Evolutionary conservation across 1,140 invertebrate genomes (phyloP).

Genomic region (Caenorhabditis tropicalis): DNA sequence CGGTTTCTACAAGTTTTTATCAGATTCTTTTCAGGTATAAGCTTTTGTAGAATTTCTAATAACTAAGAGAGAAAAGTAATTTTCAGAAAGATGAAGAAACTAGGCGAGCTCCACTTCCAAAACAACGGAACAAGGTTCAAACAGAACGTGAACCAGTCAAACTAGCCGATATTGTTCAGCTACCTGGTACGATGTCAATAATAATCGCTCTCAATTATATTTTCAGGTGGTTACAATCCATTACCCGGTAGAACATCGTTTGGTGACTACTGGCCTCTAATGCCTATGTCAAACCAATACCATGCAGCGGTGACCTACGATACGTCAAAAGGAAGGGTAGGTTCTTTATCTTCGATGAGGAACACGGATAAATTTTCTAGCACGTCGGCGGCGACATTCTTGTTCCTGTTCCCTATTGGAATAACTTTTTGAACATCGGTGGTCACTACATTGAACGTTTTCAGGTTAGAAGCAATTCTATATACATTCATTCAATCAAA

Average conservation of each 20-base stretch:
- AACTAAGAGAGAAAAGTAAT: neutral
- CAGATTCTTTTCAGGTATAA: conserved; percentile 32
- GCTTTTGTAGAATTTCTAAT: neutral
- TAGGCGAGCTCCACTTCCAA: neutral
- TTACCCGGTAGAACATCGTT: conserved; percentile 54
- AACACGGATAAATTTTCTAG: conserved; percentile 41
- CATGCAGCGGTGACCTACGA: conserved; percentile 54
- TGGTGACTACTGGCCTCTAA: conserved; percentile 57
- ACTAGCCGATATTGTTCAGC: neutral
- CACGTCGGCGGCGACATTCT: conserved; percentile 61
- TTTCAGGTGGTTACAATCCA: conserved; percentile 51
- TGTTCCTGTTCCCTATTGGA: conserved; percentile 59
- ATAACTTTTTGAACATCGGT: conserved; percentile 57
- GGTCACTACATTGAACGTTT: conserved; percentile 53
- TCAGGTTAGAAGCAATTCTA: neutral
- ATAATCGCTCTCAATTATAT: neutral
- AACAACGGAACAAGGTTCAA: neutral
- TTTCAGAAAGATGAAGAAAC: conserved; percentile 39
- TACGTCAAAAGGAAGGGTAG: conserved; percentile 53
- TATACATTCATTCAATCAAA: too few relatives aligned
- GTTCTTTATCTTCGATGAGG: neutral
- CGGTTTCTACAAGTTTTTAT: conserved; percentile 18
- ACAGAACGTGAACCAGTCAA: neutral
- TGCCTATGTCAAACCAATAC: conserved; percentile 56
- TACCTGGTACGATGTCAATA: too few relatives aligned